Evolutionary conservation across 1,140 invertebrate species (phyloP).

Genomic region (Laupala kohalensis): DNA sequence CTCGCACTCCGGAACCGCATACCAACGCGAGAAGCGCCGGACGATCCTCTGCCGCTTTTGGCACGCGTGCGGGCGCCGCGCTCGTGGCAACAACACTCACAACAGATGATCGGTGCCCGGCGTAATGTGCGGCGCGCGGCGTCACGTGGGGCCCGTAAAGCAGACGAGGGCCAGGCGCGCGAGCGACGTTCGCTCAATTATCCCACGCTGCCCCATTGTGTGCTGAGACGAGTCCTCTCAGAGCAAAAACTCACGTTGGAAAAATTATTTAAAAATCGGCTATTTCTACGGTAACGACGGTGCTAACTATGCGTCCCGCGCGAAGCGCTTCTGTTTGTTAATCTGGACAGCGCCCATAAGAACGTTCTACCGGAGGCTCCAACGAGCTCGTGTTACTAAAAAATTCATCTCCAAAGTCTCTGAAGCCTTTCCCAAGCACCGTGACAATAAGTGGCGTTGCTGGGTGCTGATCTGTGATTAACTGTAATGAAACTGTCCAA

Average conservation of each 20-base stretch:
- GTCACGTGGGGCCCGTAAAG: neutral
- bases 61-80: no score
- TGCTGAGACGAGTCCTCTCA: no score
- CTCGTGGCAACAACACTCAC: neutral
- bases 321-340: neutral
- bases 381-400: no score
- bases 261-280: neutral
- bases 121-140: neutral
- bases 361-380: no score
- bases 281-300: neutral
- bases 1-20: neutral
- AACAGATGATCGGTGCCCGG: neutral
- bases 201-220: neutral
- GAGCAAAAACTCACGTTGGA: no score
- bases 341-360: no score
- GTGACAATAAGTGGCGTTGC: no score
- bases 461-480: no score
- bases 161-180: neutral
- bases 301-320: neutral
- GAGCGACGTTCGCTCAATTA: neutral
- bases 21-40: neutral
- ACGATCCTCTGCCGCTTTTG: neutral
- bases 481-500: no score
- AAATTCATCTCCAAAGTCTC: no score
- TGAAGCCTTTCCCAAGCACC: no score